Conservation (phyloP, 2,888 invertebrate genomes). For the Athripsodes cinereus region DNA sequence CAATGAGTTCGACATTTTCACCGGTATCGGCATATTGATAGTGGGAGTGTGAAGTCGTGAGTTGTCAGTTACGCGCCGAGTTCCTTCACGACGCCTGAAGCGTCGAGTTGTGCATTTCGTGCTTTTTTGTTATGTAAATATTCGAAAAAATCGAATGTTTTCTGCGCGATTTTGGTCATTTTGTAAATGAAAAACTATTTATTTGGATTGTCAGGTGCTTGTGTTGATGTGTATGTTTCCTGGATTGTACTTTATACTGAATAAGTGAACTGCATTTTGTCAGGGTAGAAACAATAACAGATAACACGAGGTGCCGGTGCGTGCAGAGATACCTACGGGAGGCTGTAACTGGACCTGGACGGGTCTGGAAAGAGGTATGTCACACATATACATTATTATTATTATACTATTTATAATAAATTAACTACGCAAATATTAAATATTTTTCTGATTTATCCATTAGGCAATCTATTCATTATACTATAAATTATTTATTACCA, state of each 20-base stretch:
- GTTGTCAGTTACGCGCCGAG: conserved; percentile 19
- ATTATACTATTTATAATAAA: too few relatives aligned
- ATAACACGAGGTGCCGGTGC: neutral
- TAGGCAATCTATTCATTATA: too few relatives aligned
- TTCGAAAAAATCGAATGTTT: neutral
- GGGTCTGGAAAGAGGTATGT: neutral
- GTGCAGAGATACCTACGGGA: neutral
- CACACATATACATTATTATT: too few relatives aligned
- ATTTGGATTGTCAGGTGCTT: neutral
- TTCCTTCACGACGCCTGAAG: conserved; percentile 19
- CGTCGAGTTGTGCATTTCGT: conserved; percentile 13
- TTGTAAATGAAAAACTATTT: neutral
- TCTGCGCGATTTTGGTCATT: neutral
- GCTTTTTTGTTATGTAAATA: neutral
- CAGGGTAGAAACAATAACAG: neutral
- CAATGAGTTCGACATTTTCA: neutral
- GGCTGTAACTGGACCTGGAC: neutral
- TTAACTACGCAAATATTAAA: too few relatives aligned
- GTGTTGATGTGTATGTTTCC: neutral
- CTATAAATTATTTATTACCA: too few relatives aligned
- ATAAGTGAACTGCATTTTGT: too few relatives aligned
- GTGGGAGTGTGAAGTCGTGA: neutral
- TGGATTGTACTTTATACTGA: neutral
- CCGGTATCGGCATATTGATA: neutral
- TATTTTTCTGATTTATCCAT: too few relatives aligned